Base-by-base conservation (phyloP, 2,113 vertebrate species). In the Glareola pratincola region DNA sequence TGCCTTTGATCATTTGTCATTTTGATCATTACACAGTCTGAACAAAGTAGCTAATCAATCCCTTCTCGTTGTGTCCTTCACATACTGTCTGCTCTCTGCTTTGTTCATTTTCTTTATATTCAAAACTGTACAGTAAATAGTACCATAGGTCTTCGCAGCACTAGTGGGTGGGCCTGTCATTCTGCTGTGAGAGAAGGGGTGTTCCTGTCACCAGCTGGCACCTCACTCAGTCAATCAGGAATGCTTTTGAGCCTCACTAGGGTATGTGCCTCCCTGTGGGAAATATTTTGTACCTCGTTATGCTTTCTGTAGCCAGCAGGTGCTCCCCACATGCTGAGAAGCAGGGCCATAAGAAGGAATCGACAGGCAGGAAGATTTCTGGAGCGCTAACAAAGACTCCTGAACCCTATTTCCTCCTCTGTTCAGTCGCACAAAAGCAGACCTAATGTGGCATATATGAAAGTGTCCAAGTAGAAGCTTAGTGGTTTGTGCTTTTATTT, bases 1-100 rank as follows among this genome's bases (percentile, higher is more conserved):
- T 91, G 88, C 85, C 80, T 97, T 95, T 94, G 97, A 96, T 96
- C 43, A 34, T 96, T 91, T 86, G 78, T 92, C 88, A 90, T 96
- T 97, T 94, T 96, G 91, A 93, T 95, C 64, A 77, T 83, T 95
- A 63, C 27, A 59, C 45, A 43, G 34, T 85, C 73, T 82, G 92
- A 95, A 82, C 75, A 93, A 93, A 95, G 85, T 62, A 78, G 74
- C 76, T 95, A 91, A 97, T 97, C 94, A 94, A 96, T 96, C 92
- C 77, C 72, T 94, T 92, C 76, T 96, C 51, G 23, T 85, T 29
- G 59, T 80, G 53, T 85, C 84, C 75, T 94, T 96, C 72, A 21
- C 13, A 6, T 51, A 12, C 62, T 93, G 59, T 53, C 43, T 77
- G n/a, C 34, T 78, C 34, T 39, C 24, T 45, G 34, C 68, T 91